Evolutionary conservation across 2,888 invertebrate genomes (phyloP), one percentile per base, ranked within the genome.

Genomic region (Serrognathus titanus): DNA sequence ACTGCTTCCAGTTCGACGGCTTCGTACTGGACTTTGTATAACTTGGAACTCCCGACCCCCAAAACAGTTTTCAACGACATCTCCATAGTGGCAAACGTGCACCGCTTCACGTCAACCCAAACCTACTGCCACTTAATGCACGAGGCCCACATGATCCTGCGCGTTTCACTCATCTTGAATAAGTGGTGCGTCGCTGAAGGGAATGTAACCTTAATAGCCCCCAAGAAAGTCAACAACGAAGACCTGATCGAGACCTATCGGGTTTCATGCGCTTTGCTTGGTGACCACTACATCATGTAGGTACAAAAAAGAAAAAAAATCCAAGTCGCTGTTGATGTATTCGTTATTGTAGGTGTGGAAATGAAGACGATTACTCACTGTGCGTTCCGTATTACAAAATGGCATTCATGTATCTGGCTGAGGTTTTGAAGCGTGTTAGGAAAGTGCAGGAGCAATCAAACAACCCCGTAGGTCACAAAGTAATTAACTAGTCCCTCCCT

Each of bases 71-170:
- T 88, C 69, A 82, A 83, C 54, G 90, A 90, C 70, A 85, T 90
- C 66, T 82, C 86, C 48, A 83, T 85, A 61, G 82, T 88, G 38
- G 89, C 87, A 0, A 82, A 83, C 57, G 81, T 82, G 43, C 85
- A 87, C 69, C 81, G 84, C 53, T 80, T 81, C 52, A 82, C 85
- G 0, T 86, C 86, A 61, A 83, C 85, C 1, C 81, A 84, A 39
- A 87, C 87, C 2, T 90, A 89, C 69, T 81, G 85, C 57, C 88
- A 89, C 72, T 77, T 92, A 53, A 77, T 90, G 69, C 83, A 85
- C 65, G 90, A 91, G 75, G 87, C 87, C 4, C 88, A 89, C 69
- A 81, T 88, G 63, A 83, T 89, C 65, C 75, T 90, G 12, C 76
- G 85, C 55, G 71, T 81, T 31, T 75, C 78, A 1, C 71, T 81